Conservation (phyloP, 1,140 invertebrate genomes). For the Cyclargus thomasi region DNA sequence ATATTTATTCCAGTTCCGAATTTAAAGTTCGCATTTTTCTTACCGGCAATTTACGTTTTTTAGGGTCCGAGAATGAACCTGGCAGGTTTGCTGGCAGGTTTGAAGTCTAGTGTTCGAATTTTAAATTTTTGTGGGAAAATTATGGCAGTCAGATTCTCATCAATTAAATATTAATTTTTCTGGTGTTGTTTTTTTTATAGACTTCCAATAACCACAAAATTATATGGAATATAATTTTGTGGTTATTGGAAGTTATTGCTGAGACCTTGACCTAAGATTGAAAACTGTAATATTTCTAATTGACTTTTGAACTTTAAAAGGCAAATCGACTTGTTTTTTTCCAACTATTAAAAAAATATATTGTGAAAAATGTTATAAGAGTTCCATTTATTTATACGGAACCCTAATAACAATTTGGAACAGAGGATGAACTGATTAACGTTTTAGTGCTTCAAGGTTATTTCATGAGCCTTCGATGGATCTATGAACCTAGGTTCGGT, state of each 20-base stretch:
- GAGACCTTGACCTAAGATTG: neutral
- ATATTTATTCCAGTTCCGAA: too few species aligned
- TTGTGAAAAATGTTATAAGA: too few species aligned
- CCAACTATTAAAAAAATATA: neutral
- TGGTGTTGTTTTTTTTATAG: neutral
- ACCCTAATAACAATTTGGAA: neutral
- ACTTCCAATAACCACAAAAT: too few species aligned
- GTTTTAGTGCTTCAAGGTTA: too few species aligned
- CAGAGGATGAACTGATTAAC: too few species aligned
- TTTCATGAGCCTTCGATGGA: neutral
- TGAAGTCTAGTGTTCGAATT: neutral
- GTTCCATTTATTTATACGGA: neutral
- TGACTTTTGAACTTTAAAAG: neutral
- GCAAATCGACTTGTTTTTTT: neutral
- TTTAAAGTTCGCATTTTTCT: too few species aligned
- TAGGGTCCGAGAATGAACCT: neutral
- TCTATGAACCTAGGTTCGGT: slow-evolving; percentile 10
- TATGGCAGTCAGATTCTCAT: neutral
- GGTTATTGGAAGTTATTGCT: neutral
- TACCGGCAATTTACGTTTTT: too few species aligned
- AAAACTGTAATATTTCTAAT: neutral
- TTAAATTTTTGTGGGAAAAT: neutral
- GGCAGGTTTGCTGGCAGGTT: neutral
- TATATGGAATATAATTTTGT: neutral
- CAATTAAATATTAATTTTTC: neutral